Conservation (phyloP, 2,888 invertebrate genomes). For the Xestia rhomboidea region DNA sequence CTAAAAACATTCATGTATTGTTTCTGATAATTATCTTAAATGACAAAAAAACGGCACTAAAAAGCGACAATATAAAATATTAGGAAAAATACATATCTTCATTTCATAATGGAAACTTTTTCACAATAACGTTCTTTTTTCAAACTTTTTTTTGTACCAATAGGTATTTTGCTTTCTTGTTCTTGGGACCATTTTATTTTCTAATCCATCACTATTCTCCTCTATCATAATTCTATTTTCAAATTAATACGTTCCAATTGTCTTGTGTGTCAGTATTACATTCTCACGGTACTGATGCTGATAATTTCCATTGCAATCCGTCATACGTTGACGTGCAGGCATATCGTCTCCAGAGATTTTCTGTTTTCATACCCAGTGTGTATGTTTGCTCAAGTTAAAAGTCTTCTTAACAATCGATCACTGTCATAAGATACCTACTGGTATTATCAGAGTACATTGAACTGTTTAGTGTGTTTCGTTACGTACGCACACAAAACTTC, state of each 20-base stretch:
- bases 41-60: background rate
- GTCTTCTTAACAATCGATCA: constrained; percentile 88
- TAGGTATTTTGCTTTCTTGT: no score
- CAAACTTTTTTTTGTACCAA: background rate
- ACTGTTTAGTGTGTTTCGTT: constrained; percentile 82
- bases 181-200: constrained; percentile 2
- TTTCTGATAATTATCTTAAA: background rate
- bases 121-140: background rate
- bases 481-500: constrained; percentile 78
- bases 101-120: background rate
- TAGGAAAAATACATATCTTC: background rate
- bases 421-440: constrained; percentile 82
- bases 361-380: constrained; percentile 76
- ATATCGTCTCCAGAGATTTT: constrained; percentile 76
- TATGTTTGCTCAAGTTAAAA: constrained; percentile 86
- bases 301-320: constrained; percentile 73
- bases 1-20: background rate
- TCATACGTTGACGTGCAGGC: constrained; percentile 81
- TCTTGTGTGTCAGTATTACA: constrained; percentile 48
- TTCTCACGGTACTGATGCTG: constrained; percentile 61
- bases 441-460: constrained; percentile 87
- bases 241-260: constrained; percentile 27
- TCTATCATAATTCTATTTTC: constrained; percentile 22
- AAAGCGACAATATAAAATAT: background rate
- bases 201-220: background rate